Base-by-base conservation (phyloP, 2,797 vertebrate genomes). In the Etheostoma nigrum region DNA sequence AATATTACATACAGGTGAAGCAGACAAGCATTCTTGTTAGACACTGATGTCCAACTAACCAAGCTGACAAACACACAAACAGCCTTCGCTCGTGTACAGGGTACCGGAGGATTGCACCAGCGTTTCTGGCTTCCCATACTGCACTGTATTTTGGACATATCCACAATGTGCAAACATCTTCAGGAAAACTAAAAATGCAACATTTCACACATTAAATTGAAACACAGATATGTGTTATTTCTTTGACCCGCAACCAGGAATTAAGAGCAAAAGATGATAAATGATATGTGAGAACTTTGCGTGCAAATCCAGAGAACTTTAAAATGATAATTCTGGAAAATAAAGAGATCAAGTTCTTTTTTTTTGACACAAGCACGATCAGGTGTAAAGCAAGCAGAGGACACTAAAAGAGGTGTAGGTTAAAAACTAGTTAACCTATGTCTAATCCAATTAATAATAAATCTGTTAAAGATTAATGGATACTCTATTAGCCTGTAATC, bases 1-100 rank as follows among this genome's bases (percentile, higher is more conserved):
- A 89, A 89, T 88, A 81, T 88, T 86, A 83, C 76, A 86, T 78
- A 65, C 19, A 18, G 64, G 45, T 60, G 13, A 48, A 58, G 79
- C 33, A 69, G 86, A 76, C 65, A 61, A 71, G 78, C 72, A 71
- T 66, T 75, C 79, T 76, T 81, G 76, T 79, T 71, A 47, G 84
- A 74, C 60, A 47, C 74, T 71, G 78, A 79, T 54, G 74, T 70
- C 54, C 55, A 42, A 36, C 76, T 78, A 83, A 90, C 87, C 45
- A 52, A 65, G 72, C 66, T 73, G 83, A 82, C 86, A 86, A 78
- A 72, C 48, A 63, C 65, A 63, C 54, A 66, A 61, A 74, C 53
- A 72, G 69, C 49, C 59, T 77, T 59, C 19, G 12, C 64, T 79
- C 18, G 1, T 55, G 23, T 27, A 57, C 69, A 19, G 45, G 63